Evolutionary conservation across 2,888 invertebrate genomes (phyloP), one percentile per base, ranked within the genome.

Genomic region (Nephrocerus scutellatus): DNA sequence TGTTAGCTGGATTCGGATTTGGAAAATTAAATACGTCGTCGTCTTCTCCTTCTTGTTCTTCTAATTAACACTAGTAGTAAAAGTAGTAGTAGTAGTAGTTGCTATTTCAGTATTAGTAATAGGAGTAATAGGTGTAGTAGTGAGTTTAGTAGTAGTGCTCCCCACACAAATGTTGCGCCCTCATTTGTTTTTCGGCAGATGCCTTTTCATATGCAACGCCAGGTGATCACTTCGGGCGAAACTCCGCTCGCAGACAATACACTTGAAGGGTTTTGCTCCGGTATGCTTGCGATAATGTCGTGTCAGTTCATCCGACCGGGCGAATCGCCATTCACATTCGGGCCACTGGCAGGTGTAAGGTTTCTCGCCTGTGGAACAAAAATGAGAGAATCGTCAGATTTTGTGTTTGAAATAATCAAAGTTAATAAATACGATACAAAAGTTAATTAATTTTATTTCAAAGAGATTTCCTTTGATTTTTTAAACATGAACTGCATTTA

Each of bases 311-410:
- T 95, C 95, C 30, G 91, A 91, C 44, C 95, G 77, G 40, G 95
- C 95, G 68, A 95, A 95, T 60, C 93, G 77, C 95, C 95, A 96
- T 64, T 92, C 91, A 72, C 95, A 96, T 62, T 93, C 93, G 31
- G 91, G 90, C 95, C 95, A 95, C 65, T 90, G 90, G 72, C 95
- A 95, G 63, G 90, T 88, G 73, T 95, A 96, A 50, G 95, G 95
- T 71, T 96, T 96, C 71, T 96, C 95, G 55, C 95, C 95, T 92
- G 75, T n/a, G n/a, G n/a, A n/a, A n/a, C n/a, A 50, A 21, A 52
- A 33, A 41, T 26, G 34, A 30, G 34, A 44, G 37, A 36, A 30
- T n/a, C n/a, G n/a, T n/a, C n/a, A n/a, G n/a, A n/a, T n/a, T n/a
- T n/a, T n/a, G n/a, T n/a, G n/a, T n/a, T n/a, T n/a, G n/a, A n/a